These are phyloP conservation scores for Spongilla lacustris DNA, from an alignment of 37 sponge, comb jelly and placozoan genomes.

Conservation along the genomic window DNA sequence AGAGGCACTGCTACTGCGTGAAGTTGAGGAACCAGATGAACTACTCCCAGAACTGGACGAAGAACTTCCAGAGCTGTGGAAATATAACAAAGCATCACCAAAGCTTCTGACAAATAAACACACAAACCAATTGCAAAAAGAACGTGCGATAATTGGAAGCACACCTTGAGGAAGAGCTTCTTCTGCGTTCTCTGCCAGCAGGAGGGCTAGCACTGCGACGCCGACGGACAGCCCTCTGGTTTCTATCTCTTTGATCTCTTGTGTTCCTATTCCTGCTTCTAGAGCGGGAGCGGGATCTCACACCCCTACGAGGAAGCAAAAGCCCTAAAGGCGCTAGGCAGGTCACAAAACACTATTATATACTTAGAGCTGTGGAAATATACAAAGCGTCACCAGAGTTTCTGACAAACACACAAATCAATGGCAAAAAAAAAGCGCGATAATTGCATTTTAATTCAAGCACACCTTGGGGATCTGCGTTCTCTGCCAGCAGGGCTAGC, in stretches of 20 bases:
- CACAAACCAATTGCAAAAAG: too few species aligned
- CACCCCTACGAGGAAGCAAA: conserved; percentile 37
- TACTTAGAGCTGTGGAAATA: conserved; percentile 18
- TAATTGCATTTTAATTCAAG: conserved; percentile 17
- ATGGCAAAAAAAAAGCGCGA: not conserved
- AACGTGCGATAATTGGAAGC: conserved; percentile 3
- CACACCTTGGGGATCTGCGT: conserved; percentile 4
- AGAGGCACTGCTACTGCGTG: conserved; percentile 34
- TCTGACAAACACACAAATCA: not conserved
- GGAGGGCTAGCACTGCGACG: not conserved
- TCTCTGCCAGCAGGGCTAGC: not conserved
- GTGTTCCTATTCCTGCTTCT: conserved; percentile 30
- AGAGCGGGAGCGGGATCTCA: conserved; percentile 35
- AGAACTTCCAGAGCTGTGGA: conserved; percentile 35
- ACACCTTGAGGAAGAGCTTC: not conserved
- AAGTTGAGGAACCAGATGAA: conserved; percentile 29
- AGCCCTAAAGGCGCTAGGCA: too few species aligned
- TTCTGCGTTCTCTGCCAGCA: not conserved
- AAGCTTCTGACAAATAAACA: too few species aligned
- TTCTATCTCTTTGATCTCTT: conserved; percentile 12
- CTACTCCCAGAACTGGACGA: conserved; percentile 42
- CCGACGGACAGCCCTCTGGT: not conserved
- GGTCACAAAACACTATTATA: too few species aligned
- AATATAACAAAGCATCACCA: not conserved
- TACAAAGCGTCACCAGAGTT: not conserved